Evolutionary conservation across 2,888 invertebrate species (phyloP).

Genomic region (Pristionchus arcanus): DNA sequence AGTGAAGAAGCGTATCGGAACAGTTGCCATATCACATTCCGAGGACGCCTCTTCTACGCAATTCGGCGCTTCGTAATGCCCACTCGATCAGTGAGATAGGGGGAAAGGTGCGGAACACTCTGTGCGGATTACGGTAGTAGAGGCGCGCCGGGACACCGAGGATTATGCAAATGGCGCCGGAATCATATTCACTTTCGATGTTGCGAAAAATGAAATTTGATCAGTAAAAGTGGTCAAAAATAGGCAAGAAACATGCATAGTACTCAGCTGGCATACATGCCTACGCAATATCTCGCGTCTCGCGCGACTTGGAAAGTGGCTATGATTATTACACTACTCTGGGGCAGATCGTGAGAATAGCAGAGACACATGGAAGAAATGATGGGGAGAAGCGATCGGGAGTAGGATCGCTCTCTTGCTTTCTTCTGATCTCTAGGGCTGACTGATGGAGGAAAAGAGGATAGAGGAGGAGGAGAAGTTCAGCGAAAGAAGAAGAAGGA

Average conservation of each 20-base stretch:
- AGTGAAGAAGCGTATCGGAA: neutral
- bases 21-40: slow-evolving; percentile 50
- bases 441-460: neutral
- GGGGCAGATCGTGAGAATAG: slow-evolving; percentile 36
- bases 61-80: neutral
- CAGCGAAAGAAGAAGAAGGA: neutral
- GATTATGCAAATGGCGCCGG: no score
- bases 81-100: neutral
- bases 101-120: neutral
- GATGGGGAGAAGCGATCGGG: slow-evolving; percentile 11
- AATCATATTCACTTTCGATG: no score
- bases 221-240: no score
- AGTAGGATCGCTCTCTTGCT: neutral
- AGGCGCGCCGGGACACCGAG: neutral
- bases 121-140: neutral
- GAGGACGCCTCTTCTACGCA: neutral
- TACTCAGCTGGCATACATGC: neutral
- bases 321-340: slow-evolving; percentile 32
- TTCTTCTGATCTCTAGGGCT: neutral
- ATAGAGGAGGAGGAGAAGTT: slow-evolving; percentile 16
- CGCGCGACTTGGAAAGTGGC: slow-evolving; percentile 43
- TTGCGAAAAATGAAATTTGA: no score
- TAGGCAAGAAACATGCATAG: no score
- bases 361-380: slow-evolving; percentile 51
- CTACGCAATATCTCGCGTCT: neutral